These are phyloP conservation scores for Micoletzkya japonica DNA, from an alignment of 2,888 invertebrate genomes.

Conservation along the genomic window DNA sequence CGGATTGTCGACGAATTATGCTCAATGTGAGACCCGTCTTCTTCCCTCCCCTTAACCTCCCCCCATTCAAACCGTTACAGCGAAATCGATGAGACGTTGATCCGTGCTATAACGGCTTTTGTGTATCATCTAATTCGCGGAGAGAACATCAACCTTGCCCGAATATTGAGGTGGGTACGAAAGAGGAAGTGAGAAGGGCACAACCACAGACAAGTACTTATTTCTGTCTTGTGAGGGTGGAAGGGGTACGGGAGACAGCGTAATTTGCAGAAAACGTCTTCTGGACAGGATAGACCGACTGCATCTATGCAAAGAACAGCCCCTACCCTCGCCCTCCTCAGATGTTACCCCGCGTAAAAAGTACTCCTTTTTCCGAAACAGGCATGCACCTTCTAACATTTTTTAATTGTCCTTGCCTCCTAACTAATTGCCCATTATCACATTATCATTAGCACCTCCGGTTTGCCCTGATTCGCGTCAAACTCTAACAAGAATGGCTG, in stretches of 20 bases:
- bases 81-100: conserved; percentile 32
- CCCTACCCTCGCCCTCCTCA: not conserved
- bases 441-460: not conserved
- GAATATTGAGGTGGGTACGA: conserved; percentile 46
- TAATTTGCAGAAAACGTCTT: conserved; percentile 40
- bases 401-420: conserved; percentile 6
- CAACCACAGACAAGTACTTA: too few species aligned
- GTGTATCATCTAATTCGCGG: conserved; percentile 88
- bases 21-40: conserved; percentile 40
- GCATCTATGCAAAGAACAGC: conserved; percentile 10
- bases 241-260: too few species aligned
- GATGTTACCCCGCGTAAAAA: conserved; percentile 22
- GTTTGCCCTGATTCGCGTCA: not conserved
- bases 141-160: conserved; percentile 86
- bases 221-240: not conserved
- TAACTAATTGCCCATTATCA: conserved; percentile 9
- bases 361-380: conserved; percentile 29
- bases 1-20: conserved; percentile 87
- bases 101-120: conserved; percentile 77
- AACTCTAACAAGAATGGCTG: too few species aligned
- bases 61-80: conserved; percentile 66
- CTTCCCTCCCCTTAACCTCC: conserved; percentile 68
- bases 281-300: conserved; percentile 43
- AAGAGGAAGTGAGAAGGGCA: not conserved
- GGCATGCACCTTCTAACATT: conserved; percentile 20